A percentile compares a stretch with the other conserved stretches of the same genome.
Evolutionary conservation across 37 sponge, comb jelly and placozoan genomes (phyloP).

Genomic region (Agelas oroides): DNA sequence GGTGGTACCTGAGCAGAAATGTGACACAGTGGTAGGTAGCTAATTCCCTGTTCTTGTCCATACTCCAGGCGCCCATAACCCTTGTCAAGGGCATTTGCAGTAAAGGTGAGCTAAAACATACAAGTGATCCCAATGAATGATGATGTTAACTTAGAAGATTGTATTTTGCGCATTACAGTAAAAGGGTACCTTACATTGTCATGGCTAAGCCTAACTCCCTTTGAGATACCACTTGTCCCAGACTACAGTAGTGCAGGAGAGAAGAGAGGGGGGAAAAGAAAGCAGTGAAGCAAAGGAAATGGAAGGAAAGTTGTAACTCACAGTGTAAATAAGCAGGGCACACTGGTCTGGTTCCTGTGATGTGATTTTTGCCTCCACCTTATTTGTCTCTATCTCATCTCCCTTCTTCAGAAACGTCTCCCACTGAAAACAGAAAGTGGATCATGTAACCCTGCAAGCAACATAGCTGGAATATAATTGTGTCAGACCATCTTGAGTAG

Average conservation of each 20-base stretch:
- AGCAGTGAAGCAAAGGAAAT: too few species aligned
- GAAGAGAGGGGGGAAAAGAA: too few species aligned
- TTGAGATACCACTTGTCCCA: conserved; percentile 89
- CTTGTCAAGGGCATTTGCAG: conserved; percentile 7
- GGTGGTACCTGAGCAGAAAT: conserved; percentile 65
- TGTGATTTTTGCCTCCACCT: conserved; percentile 59
- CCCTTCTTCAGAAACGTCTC: conserved; percentile 84
- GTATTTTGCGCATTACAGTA: too few species aligned
- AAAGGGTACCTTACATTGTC: conserved; percentile 91
- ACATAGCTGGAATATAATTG: too few species aligned
- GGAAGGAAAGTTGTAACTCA: conserved; percentile 27
- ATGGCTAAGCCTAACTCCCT: conserved; percentile 93
- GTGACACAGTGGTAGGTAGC: conserved; percentile 75
- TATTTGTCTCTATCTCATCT: conserved; percentile 49
- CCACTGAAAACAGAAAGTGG: conserved; percentile 79
- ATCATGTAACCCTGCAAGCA: neutral
- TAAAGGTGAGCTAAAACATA: conserved; percentile 54
- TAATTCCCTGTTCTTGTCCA: conserved; percentile 33
- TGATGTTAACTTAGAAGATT: neutral
- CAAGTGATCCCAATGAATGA: neutral
- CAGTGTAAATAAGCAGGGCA: conserved; percentile 87
- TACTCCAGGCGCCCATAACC: neutral
- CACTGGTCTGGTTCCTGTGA: conserved; percentile 77
- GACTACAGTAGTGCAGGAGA: conserved; percentile 42
- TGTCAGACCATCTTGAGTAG: too few species aligned